A percentile compares a stretch with the other conserved stretches of the same genome.
These are phyloP conservation scores for Sebastes kiyomatsui DNA, from an alignment of 2,797 vertebrate genomes.

Conservation along the genomic window DNA sequence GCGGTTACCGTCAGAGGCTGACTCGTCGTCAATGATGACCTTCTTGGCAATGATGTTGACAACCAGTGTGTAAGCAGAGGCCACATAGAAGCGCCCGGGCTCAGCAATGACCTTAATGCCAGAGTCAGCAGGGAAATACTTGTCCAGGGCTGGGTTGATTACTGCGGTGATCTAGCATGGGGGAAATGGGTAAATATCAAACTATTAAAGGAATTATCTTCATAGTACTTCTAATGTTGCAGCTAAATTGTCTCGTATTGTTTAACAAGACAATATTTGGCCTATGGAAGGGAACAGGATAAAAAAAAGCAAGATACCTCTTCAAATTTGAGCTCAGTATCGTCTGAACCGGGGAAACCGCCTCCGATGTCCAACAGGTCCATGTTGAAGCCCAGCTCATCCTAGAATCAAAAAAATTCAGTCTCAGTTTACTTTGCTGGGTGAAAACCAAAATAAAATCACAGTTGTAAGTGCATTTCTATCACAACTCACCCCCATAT, in stretches of 20 bases:
- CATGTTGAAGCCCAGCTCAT: constrained; percentile 93
- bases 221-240: neutral
- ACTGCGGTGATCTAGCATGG: constrained; percentile 87
- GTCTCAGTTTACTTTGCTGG: neutral
- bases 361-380: constrained; percentile 95
- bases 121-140: constrained; percentile 91
- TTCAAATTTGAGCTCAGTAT: constrained; percentile 94
- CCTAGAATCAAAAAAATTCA: constrained; percentile 70
- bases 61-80: constrained; percentile 93
- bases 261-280: neutral
- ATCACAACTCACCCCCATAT: constrained; percentile 90
- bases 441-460: neutral
- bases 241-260: no score
- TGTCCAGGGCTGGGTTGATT: constrained; percentile 93
- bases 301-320: constrained; percentile 83
- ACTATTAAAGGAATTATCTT: neutral
- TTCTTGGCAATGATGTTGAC: constrained; percentile 99
- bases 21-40: constrained; percentile 89
- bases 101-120: constrained; percentile 91
- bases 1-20: constrained; percentile 83
- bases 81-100: constrained; percentile 95
- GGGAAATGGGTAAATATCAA: neutral
- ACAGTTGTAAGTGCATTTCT: neutral
- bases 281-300: neutral
- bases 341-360: constrained; percentile 95